Evolutionary conservation across 2,888 invertebrate species (phyloP), one percentile per base, ranked within the genome.

Genomic region (Monoplex corrugatus): DNA sequence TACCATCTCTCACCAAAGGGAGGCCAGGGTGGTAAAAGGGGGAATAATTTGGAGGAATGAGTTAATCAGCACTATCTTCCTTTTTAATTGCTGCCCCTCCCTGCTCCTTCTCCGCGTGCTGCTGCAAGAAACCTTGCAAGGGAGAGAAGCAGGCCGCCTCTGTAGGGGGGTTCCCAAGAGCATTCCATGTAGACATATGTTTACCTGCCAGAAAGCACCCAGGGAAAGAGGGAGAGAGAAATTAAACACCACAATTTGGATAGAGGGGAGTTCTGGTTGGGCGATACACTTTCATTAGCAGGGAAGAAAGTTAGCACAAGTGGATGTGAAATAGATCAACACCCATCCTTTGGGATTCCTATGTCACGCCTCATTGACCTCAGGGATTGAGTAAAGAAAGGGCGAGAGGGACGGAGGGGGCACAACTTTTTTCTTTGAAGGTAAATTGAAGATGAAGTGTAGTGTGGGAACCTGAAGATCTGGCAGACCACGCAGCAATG

Each of bases 61-160:
- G 84, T 84, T 84, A 84, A 84, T 84, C 84, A 84, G 84, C 84
- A 38, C 57, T 84, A 84, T 84, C 84, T 50, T 16, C 57, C 57
- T 32, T 57, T 84, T 84, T 84, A 84, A 84, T 84, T 84, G 84
- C 57, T 13, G 84, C 38, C 38, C 78, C 78, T 78, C 78, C 78
- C 38, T 32, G 35, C 28, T 5, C 16, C 68, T 19, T 68, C 50
- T 19, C 19, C 19, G 10, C 19, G 50, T 19, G n/a, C n/a, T n/a
- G n/a, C n/a, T n/a, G n/a, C n/a, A 68, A 50, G 68, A 6, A 5
- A 40, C 78, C 38, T 78, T 78, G 38, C 78, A 38, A 78, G 78
- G 19, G 78, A 35, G 84, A n/a, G 38, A 3, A 38, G 57, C 16
- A 16, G 84, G 19, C 57, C 19, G 32, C 28, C 84, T 1, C 84